Evolutionary conservation across 2,888 invertebrate genomes (phyloP).

Genomic region (Trachelus stipa): DNA sequence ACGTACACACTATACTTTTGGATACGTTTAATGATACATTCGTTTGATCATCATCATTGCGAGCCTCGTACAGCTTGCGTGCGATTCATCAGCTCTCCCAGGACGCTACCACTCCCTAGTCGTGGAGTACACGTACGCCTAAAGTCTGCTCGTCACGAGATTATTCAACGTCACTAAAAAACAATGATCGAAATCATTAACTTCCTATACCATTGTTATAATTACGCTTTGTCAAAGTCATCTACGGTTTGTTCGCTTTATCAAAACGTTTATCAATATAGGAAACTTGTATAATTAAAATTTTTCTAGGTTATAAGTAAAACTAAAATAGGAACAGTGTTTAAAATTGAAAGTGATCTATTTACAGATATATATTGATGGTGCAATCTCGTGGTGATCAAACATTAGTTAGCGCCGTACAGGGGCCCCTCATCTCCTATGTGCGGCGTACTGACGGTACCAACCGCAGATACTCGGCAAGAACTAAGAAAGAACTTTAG

Average conservation of each 20-base stretch:
- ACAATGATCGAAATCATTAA: not conserved
- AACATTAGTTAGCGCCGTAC: constrained; percentile 2
- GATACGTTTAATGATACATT: constrained; percentile 1
- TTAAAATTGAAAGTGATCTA: not conserved
- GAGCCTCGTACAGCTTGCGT: constrained; percentile 22
- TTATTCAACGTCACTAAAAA: not conserved
- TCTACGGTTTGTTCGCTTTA: not conserved
- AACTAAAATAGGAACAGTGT: not conserved
- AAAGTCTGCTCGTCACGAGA: not conserved
- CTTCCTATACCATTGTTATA: not conserved
- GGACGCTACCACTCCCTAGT: constrained; percentile 30
- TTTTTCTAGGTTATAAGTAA: not conserved
- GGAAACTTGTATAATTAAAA: not conserved
- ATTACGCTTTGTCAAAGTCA: not conserved
- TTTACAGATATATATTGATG: not conserved
- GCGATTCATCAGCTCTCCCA: constrained; percentile 33
- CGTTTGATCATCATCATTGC: constrained; percentile 13
- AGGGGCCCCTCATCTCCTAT: constrained; percentile 13
- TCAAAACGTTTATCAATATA: not conserved
- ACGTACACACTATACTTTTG: not conserved
- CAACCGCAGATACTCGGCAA: constrained; percentile 37
- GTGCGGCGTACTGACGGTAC: constrained; percentile 24
- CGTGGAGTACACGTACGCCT: constrained; percentile 1
- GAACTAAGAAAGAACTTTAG: constrained; percentile 48
- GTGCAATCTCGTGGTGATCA: constrained; percentile 18